Conservation (phyloP, 2,113 vertebrate genomes). For the Entelurus aequoreus region DNA sequence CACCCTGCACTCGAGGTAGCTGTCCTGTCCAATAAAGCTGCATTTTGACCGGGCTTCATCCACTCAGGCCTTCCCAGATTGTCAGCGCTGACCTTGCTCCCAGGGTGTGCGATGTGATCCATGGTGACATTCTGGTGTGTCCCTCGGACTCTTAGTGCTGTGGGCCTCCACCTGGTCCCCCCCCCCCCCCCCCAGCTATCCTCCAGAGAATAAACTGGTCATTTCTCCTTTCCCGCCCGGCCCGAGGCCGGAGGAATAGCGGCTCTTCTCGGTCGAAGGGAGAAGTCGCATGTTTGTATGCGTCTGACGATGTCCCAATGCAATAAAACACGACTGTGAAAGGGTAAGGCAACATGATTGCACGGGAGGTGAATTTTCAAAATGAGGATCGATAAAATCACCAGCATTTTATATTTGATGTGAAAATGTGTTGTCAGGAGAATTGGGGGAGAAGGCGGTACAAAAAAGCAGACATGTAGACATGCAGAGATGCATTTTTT, state of each 20-base stretch:
- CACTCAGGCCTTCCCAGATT: slow-evolving; percentile 24
- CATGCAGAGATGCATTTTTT: too few species aligned
- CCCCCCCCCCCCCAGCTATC: background rate
- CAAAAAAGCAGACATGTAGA: too few species aligned
- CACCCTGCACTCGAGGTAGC: slow-evolving; percentile 13
- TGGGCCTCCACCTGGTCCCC: slow-evolving; percentile 25
- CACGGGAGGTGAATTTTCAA: slow-evolving; percentile 24
- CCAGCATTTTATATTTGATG: slow-evolving; percentile 61
- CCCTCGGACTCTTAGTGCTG: slow-evolving; percentile 56
- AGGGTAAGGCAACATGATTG: slow-evolving; percentile 8
- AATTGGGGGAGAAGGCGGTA: too few species aligned
- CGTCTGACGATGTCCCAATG: too few species aligned
- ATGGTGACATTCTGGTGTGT: slow-evolving; percentile 59
- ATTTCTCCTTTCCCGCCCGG: slow-evolving; percentile 43
- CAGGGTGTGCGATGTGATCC: slow-evolving; percentile 56
- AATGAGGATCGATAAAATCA: slow-evolving; percentile 71
- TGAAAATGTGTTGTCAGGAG: slow-evolving; percentile 51
- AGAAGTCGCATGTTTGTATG: background rate
- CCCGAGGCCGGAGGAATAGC: slow-evolving; percentile 10
- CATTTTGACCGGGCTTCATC: slow-evolving; percentile 21
- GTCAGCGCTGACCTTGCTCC: slow-evolving; percentile 53
- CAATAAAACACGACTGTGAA: too few species aligned
- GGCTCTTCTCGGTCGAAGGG: slow-evolving; percentile 8
- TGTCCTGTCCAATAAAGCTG: slow-evolving; percentile 12
- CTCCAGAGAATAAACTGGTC: slow-evolving; percentile 33